Conservation (phyloP, 1,140 invertebrate genomes). For the Formica exsecta region DNA sequence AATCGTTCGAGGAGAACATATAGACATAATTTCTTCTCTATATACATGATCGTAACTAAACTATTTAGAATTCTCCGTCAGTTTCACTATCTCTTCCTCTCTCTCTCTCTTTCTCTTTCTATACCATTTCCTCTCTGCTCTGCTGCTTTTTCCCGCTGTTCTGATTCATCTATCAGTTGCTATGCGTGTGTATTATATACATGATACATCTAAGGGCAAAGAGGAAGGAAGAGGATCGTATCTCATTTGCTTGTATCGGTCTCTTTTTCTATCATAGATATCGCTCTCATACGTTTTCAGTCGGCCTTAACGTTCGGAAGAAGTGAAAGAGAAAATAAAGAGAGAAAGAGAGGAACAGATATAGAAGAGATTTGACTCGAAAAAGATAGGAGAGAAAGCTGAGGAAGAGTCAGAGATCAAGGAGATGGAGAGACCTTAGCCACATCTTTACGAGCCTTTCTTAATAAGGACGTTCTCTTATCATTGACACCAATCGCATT, state of each 20-base stretch:
- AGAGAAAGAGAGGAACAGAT: conserved; percentile 9
- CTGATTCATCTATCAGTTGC: conserved; percentile 65
- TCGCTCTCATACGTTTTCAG: conserved; percentile 78
- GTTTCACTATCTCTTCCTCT: background rate
- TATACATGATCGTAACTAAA: conserved; percentile 49
- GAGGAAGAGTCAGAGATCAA: conserved; percentile 12
- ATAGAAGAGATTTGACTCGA: conserved; percentile 5
- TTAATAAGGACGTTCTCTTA: conserved; percentile 74
- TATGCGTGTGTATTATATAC: conserved; percentile 71
- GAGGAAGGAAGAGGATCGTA: conserved; percentile 69
- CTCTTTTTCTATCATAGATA: conserved; percentile 59
- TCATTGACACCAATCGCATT: conserved; percentile 70
- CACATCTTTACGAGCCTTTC: conserved; percentile 59
- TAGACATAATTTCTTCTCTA: conserved; percentile 59
- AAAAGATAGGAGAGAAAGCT: background rate
- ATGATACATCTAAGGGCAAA: conserved; percentile 62
- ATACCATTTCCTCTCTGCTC: background rate
- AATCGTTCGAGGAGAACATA: background rate
- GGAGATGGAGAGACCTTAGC: conserved; percentile 29
- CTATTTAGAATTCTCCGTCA: conserved; percentile 15
- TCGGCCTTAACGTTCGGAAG: conserved; percentile 67
- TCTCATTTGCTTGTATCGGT: conserved; percentile 63
- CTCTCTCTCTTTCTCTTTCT: conserved; percentile 16
- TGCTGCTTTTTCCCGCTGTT: conserved; percentile 34
- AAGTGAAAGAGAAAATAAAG: conserved; percentile 23